A percentile compares a stretch with the other conserved stretches of the same genome.
These are phyloP conservation scores for Zootoca vivipara DNA, from an alignment of 2,113 vertebrate species.

Conservation along the genomic window DNA sequence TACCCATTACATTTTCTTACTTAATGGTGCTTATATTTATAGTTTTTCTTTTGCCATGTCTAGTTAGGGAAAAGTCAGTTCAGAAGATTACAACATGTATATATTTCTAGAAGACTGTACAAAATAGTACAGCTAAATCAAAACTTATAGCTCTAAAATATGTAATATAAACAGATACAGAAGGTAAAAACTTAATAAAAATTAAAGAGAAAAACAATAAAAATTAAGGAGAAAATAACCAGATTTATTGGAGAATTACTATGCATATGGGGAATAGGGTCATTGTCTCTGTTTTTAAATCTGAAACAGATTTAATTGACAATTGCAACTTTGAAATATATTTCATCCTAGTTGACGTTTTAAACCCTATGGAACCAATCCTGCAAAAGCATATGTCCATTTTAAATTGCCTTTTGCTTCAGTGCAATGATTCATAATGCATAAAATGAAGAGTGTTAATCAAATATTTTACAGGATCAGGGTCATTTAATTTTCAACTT, in stretches of 20 bases:
- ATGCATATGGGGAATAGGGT: neutral
- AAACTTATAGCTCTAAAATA: neutral
- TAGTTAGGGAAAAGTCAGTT: neutral
- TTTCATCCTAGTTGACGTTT: neutral
- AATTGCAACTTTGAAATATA: neutral
- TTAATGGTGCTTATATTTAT: too few relatives aligned
- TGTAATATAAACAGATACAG: too few relatives aligned
- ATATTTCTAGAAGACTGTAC: neutral
- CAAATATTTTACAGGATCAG: constrained; percentile 40
- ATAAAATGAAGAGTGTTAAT: constrained; percentile 41
- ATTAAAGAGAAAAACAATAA: neutral
- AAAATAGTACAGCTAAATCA: neutral
- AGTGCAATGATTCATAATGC: constrained; percentile 25
- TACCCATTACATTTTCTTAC: neutral
- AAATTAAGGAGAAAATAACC: neutral
- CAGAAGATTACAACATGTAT: neutral
- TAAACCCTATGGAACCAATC: constrained; percentile 2
- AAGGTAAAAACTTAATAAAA: neutral
- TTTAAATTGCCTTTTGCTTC: constrained; percentile 32
- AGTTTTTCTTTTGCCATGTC: neutral
- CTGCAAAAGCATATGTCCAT: constrained; percentile 8
- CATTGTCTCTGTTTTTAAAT: neutral
- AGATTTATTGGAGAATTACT: neutral
- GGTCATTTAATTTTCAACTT: constrained; percentile 43
- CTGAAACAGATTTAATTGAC: neutral